Base-by-base conservation (phyloP, 1,140 invertebrate genomes). In the Bradynema listronoti region DNA sequence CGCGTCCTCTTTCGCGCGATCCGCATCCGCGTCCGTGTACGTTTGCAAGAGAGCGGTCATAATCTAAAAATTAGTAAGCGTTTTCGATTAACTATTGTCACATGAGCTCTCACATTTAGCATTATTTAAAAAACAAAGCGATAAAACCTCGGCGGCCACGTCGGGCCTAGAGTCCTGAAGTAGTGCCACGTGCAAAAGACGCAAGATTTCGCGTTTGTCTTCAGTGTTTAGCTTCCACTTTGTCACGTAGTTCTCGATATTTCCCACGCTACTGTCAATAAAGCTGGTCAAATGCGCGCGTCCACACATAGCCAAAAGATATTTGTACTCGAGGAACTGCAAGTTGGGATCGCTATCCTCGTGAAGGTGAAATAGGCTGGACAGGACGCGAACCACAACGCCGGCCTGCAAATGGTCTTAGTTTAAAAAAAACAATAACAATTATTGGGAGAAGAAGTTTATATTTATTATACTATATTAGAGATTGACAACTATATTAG, bases 21-120 rank as follows among this genome's bases (percentile, higher is more conserved):
- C 58, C 2, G 71, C 72, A 52, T 73, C 64, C n/a, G n/a, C n/a
- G 11, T 66, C 67, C 7, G 71, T 71, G 56, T 75, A 75, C 5
- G 74, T 72, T 46, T 52, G 47, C 4, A 75, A 54, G 11, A 75
- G 65, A 6, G 56, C 47, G 22, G 56, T 60, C 73, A 75, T 75
- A 14, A 73, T 69, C 70, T 72, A 33, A 19, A 73, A 71, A n/a
- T n/a, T n/a, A n/a, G n/a, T n/a, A n/a, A n/a, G n/a, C n/a, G n/a
- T n/a, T n/a, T n/a, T n/a, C n/a, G n/a, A n/a, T n/a, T n/a, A n/a
- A n/a, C n/a, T n/a, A n/a, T n/a, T n/a, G n/a, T n/a, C n/a, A n/a
- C n/a, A n/a, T n/a, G n/a, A n/a, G n/a, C n/a, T n/a, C 11, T 42
- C 61, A 36, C n/a, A 30, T 39, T 42, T 9, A 65, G n/a, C 63